These are phyloP conservation scores for Caenorhabditis japonica DNA, from an alignment of 2,888 invertebrate species.

Conservation along the genomic window DNA sequence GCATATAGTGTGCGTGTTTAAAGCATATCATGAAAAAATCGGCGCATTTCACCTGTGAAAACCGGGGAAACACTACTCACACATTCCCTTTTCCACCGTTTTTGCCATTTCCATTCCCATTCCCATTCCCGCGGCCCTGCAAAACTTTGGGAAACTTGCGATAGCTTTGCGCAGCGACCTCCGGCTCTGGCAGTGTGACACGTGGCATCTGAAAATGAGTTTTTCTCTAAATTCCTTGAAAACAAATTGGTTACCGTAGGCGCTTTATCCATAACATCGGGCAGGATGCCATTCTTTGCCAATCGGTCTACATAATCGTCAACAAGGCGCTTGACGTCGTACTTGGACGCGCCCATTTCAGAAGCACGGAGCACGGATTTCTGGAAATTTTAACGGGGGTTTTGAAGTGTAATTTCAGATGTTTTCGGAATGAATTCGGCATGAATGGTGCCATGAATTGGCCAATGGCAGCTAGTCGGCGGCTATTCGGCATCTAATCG, in stretches of 20 bases:
- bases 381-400: conserved; percentile 31
- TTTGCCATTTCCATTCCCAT: conserved; percentile 6
- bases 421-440: no score
- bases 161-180: conserved; percentile 38
- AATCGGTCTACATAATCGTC: conserved; percentile 62
- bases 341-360: conserved; percentile 62
- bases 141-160: conserved; percentile 41
- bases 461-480: neutral
- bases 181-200: conserved; percentile 32
- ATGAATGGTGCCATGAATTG: no score
- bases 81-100: neutral
- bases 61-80: no score
- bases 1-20: no score
- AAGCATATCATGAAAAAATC: no score
- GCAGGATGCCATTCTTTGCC: conserved; percentile 49
- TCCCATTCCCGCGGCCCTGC: neutral
- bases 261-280: conserved; percentile 43
- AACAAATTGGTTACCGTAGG: conserved; percentile 12
- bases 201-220: conserved; percentile 33
- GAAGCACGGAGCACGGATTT: conserved; percentile 60
- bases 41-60: no score
- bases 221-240: neutral
- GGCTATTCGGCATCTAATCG: no score
- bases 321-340: conserved; percentile 61
- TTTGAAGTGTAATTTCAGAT: no score